A percentile compares a stretch with the other conserved stretches of the same genome.
Evolutionary conservation across 2,797 vertebrate genomes (phyloP).

Genomic region (Heteromormyrus szaboi): DNA sequence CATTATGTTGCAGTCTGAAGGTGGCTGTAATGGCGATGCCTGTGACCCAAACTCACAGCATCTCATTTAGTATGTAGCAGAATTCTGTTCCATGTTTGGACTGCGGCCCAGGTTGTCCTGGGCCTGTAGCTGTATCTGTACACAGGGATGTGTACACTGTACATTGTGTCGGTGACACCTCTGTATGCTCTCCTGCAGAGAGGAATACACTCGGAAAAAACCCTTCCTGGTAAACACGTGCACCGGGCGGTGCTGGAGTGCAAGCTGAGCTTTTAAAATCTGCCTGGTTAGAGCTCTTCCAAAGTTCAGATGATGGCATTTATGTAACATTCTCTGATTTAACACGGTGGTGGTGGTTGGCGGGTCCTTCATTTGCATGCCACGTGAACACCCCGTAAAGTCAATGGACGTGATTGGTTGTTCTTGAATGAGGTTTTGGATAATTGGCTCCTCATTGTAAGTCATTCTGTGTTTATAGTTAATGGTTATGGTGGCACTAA

Average conservation of each 20-base stretch:
- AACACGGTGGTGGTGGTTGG: background rate
- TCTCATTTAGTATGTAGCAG: background rate
- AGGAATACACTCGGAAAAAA: background rate
- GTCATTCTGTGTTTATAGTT: background rate
- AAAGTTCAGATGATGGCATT: constrained; percentile 17
- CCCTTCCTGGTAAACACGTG: background rate
- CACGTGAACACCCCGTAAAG: too few relatives aligned
- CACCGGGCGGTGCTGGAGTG: too few relatives aligned
- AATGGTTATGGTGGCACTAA: background rate
- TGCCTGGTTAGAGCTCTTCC: background rate
- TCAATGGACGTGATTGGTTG: background rate
- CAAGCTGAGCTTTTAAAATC: background rate
- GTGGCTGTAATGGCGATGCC: background rate
- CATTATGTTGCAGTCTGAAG: background rate
- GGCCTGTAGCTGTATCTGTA: background rate
- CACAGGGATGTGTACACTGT: background rate
- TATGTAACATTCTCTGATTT: background rate
- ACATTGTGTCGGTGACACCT: background rate
- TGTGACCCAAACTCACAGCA: background rate
- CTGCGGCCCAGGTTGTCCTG: background rate
- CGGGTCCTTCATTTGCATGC: background rate
- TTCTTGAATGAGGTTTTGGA: constrained; percentile 3
- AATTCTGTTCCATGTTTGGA: background rate
- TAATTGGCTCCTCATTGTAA: background rate
- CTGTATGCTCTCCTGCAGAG: background rate